These are phyloP conservation scores for Sorex maritimensis DNA, from an alignment of 2,797 vertebrate genomes.

Conservation along the genomic window DNA sequence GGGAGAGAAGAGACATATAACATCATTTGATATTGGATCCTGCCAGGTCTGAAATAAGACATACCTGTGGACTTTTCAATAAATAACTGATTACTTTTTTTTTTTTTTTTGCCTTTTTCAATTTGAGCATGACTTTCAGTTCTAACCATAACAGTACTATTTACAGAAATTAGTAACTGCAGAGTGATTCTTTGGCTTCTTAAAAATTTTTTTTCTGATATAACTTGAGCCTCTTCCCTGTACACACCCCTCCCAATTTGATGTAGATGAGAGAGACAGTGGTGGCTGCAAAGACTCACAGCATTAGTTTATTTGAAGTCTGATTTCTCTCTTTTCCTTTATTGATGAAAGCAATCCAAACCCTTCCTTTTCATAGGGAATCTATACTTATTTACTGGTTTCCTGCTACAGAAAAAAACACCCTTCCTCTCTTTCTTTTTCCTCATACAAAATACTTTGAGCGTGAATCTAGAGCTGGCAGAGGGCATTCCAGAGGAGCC, in stretches of 20 bases:
- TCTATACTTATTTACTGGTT: conserved; percentile 65
- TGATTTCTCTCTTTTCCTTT: conserved; percentile 50
- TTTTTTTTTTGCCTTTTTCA: neutral
- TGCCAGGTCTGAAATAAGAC: neutral
- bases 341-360: conserved; percentile 63
- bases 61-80: neutral
- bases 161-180: neutral
- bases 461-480: neutral
- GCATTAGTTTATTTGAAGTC: conserved; percentile 20
- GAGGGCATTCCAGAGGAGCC: neutral
- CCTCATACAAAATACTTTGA: too few relatives aligned
- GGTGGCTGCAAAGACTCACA: neutral
- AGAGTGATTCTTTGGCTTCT: neutral
- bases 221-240: neutral
- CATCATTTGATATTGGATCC: neutral
- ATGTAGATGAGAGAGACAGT: neutral
- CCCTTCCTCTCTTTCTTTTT: neutral
- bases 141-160: neutral
- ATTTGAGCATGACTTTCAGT: conserved; percentile 25
- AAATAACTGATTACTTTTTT: neutral
- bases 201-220: neutral
- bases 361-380: conserved; percentile 63
- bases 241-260: neutral
- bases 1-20: neutral
- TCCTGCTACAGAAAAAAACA: neutral